Evolutionary conservation across 2,888 invertebrate species (phyloP).

Genomic region (Apamea crenata): DNA sequence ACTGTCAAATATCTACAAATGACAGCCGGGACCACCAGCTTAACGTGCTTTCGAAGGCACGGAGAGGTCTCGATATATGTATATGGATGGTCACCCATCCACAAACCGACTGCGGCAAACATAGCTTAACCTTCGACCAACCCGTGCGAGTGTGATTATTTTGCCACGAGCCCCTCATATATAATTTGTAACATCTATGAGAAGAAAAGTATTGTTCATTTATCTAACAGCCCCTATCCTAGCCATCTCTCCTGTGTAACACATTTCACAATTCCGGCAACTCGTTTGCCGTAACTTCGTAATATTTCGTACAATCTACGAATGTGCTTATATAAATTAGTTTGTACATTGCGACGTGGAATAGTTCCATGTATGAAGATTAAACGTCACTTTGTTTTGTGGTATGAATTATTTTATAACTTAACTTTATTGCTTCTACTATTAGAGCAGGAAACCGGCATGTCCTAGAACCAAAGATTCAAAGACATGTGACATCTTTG

Average conservation of each 20-base stretch:
- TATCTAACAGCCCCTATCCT: not conserved
- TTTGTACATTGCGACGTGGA: constrained; percentile 24
- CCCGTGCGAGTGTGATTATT: not conserved
- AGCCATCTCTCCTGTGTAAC: constrained; percentile 19
- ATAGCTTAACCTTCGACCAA: not conserved
- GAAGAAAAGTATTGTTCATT: not conserved
- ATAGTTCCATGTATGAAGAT: constrained; percentile 29
- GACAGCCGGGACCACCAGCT: too few species aligned
- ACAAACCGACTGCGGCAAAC: not conserved
- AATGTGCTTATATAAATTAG: constrained; percentile 46
- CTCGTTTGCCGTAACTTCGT: constrained; percentile 30
- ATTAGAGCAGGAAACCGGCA: too few species aligned
- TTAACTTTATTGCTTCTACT: not conserved
- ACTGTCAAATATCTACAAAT: too few species aligned
- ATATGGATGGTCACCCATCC: not conserved
- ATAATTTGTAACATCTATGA: not conserved
- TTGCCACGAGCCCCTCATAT: not conserved
- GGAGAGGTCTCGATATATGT: too few species aligned
- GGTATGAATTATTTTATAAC: not conserved
- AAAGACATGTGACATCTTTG: too few species aligned
- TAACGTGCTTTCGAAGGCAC: too few species aligned
- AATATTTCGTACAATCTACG: constrained; percentile 24
- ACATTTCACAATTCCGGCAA: constrained; percentile 47
- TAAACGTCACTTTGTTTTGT: constrained; percentile 24
- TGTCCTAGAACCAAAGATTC: too few species aligned